Percentiles rank a stretch among this genome's conserved stretches.
Conservation (phyloP, 2,797 vertebrate species). For the Gobionotothen gibberifrons region DNA sequence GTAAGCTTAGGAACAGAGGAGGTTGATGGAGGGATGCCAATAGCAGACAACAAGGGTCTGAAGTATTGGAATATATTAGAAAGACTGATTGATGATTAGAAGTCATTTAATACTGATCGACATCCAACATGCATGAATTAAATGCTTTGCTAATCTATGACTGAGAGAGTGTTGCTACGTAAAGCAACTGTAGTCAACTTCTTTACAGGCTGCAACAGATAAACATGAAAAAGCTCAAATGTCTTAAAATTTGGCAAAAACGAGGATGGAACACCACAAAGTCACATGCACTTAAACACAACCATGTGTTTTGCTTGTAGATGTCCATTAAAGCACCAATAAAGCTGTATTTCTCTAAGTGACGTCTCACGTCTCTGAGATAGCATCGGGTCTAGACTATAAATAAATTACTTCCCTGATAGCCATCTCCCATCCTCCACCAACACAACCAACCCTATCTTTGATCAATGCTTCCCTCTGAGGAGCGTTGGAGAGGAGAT, state of each 20-base stretch:
- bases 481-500: conserved; percentile 21
- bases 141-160: background rate
- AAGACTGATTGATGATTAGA: background rate
- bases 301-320: conserved; percentile 20
- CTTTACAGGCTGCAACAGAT: no score
- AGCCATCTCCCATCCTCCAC: conserved; percentile 32
- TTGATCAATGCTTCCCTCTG: conserved; percentile 37
- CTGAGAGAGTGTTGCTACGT: background rate
- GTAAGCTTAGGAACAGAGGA: background rate
- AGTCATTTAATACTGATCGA: background rate
- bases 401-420: conserved; percentile 47
- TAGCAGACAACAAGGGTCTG: background rate
- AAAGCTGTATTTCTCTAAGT: conserved; percentile 31
- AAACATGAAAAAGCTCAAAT: no score
- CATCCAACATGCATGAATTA: background rate
- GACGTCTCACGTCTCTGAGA: conserved; percentile 21
- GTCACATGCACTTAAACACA: background rate
- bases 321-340: conserved; percentile 24
- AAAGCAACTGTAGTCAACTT: no score
- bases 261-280: background rate
- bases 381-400: conserved; percentile 32
- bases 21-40: background rate
- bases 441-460: conserved; percentile 8
- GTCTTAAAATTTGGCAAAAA: no score
- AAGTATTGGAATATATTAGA: background rate